Conservation (phyloP, 2,888 invertebrate species). For the Ophonus ardosiacus region DNA sequence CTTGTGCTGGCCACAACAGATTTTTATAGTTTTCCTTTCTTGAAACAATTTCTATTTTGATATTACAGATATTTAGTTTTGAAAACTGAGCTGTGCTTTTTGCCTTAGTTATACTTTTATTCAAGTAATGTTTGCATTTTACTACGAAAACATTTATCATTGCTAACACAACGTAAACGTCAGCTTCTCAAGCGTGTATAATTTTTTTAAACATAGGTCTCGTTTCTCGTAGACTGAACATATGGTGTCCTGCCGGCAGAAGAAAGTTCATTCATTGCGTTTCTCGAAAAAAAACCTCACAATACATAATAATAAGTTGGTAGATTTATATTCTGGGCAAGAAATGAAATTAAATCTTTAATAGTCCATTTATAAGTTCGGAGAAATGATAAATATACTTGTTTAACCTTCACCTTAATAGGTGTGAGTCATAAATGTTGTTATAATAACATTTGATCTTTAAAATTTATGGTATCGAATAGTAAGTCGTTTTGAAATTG, state of each 20-base stretch:
- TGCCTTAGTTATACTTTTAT: not conserved
- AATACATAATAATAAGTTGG: not conserved
- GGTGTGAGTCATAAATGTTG: not conserved
- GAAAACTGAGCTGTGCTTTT: not conserved
- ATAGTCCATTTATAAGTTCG: not conserved
- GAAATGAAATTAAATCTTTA: not conserved
- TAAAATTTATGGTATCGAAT: not conserved
- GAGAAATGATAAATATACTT: not conserved
- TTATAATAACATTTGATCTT: not conserved
- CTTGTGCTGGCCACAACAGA: too few species aligned
- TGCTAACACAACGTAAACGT: not conserved
- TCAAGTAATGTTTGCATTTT: not conserved
- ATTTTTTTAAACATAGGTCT: not conserved
- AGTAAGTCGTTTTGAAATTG: not conserved
- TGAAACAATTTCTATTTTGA: not conserved
- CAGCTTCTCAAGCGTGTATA: not conserved
- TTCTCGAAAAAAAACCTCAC: not conserved
- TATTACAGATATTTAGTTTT: not conserved
- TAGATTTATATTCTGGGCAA: not conserved
- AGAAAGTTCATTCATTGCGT: not conserved
- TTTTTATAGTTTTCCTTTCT: too few species aligned
- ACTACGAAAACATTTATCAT: not conserved
- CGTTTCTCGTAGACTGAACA: not conserved
- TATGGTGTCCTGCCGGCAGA: not conserved
- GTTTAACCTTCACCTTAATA: not conserved